A percentile compares a stretch with the other conserved stretches of the same genome.
phyloP scores from a whole-genome alignment of 30 jellyfish, hydroid and myxozoan genomes.

The Aurelia aurita region DNA sequence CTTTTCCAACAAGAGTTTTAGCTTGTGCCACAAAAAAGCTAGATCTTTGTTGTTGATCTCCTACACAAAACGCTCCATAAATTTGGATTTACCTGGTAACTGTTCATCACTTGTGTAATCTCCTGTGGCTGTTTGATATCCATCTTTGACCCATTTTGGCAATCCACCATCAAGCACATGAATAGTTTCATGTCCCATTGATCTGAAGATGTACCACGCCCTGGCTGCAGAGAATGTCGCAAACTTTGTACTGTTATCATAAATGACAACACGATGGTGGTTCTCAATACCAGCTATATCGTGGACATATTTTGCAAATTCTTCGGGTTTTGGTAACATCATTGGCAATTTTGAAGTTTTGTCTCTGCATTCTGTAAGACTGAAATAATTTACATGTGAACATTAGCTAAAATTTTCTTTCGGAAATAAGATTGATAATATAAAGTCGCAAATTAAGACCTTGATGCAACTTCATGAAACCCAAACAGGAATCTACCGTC shows the following conservation, averaged over 20 bases:
- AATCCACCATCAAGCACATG: conserved; percentile 77
- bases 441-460: too few relatives aligned
- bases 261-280: conserved; percentile 55
- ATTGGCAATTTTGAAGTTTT: conserved; percentile 61
- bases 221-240: conserved; percentile 82
- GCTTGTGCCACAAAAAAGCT: too few relatives aligned
- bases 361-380: conserved; percentile 76
- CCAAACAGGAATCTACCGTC: too few relatives aligned
- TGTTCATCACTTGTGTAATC: conserved; percentile 50
- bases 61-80: too few relatives aligned
- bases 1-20: too few relatives aligned
- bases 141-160: conserved; percentile 81
- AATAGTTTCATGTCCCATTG: conserved; percentile 68
- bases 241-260: conserved; percentile 80
- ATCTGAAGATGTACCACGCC: conserved; percentile 66
- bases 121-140: conserved; percentile 61
- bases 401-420: too few relatives aligned
- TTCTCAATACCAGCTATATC: conserved; percentile 47
- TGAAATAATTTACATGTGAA: background rate
- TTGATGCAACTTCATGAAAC: too few relatives aligned
- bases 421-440: too few relatives aligned
- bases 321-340: conserved; percentile 71
- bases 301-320: conserved; percentile 59
- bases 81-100: conserved; percentile 47
- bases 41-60: too few relatives aligned